Base-by-base conservation (phyloP, 1,140 invertebrate genomes). In the Oncopodura yosiiana region DNA sequence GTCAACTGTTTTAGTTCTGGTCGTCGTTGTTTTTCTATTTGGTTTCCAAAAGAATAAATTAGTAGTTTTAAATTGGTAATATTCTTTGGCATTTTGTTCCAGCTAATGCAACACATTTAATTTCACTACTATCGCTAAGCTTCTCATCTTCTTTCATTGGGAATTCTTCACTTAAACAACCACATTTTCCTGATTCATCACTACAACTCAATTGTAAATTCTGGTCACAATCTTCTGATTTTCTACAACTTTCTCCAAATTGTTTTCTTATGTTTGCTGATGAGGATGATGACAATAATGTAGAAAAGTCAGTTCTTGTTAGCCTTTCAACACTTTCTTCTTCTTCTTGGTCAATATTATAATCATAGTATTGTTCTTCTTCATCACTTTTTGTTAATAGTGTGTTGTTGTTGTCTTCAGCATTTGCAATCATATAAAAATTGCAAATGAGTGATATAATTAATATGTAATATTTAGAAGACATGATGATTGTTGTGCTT, bases 61-160 rank as follows among this genome's bases (percentile, higher is more conserved):
- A 23, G 24, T 44, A 23, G 24, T 44, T 27, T 27, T 36, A 54
- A 23, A 30, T 21, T 11, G 46, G 43, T 29, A 30, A 30, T 39
- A 46, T 34, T 39, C 36, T 48, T 36, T 42, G 37, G 18, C 52
- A 54, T 12, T 24, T 11, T 11, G 43, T 37, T 2, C 36, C 52
- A 6, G 48, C 36, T 21, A 34, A 24, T 16, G 39, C 52, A 4
- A 46, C 43, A 16, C 52, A 54, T 24, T 46, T 24, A 23, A 32
- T 44, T 26, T 27, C 12, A 2, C 24, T 44, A n/a, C 29, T 27
- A 16, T 44, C 42, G 24, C 29, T 27, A 27, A 26, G 29, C 6
- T 27, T 44, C 8, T 44, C 42, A 24, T 27, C 24, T 27, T 44
- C n/a, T n/a, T n/a, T n/a, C n/a, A n/a, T n/a, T n/a, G n/a, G n/a